Conservation (phyloP, 2,888 invertebrate species). For the Nemotelus nigrinus region DNA sequence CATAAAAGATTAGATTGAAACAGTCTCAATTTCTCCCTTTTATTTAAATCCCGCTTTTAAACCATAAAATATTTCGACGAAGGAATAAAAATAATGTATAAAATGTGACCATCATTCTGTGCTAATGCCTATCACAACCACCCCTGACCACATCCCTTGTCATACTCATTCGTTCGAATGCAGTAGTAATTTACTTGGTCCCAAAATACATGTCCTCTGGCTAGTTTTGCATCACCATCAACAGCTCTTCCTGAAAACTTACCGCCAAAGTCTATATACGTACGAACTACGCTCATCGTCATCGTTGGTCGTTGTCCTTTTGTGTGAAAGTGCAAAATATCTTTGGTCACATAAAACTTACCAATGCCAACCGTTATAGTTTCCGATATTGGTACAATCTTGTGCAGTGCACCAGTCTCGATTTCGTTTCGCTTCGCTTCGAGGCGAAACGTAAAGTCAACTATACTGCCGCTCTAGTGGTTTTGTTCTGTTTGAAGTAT, state of each 20-base stretch:
- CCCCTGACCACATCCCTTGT: background rate
- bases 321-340: conserved; percentile 49
- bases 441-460: background rate
- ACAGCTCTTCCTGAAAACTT: conserved; percentile 3
- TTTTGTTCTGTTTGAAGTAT: background rate
- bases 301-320: conserved; percentile 42
- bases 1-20: too few relatives aligned
- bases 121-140: background rate
- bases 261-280: conserved; percentile 6
- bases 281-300: too few relatives aligned
- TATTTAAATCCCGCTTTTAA: too few relatives aligned
- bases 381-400: conserved; percentile 41
- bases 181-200: conserved; percentile 9
- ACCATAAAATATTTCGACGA: too few relatives aligned
- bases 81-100: background rate
- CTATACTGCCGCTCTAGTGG: background rate
- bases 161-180: background rate
- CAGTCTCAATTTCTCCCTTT: too few relatives aligned
- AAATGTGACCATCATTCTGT: conserved; percentile 5
- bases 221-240: conserved; percentile 16
- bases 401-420: background rate
- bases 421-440: background rate
- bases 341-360: conserved; percentile 50
- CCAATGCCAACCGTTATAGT: conserved; percentile 38
- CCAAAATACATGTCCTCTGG: conserved; percentile 16